Evolutionary conservation across 2,888 invertebrate genomes (phyloP), one percentile per base, ranked within the genome.

Genomic region (Ophonus ardosiacus): DNA sequence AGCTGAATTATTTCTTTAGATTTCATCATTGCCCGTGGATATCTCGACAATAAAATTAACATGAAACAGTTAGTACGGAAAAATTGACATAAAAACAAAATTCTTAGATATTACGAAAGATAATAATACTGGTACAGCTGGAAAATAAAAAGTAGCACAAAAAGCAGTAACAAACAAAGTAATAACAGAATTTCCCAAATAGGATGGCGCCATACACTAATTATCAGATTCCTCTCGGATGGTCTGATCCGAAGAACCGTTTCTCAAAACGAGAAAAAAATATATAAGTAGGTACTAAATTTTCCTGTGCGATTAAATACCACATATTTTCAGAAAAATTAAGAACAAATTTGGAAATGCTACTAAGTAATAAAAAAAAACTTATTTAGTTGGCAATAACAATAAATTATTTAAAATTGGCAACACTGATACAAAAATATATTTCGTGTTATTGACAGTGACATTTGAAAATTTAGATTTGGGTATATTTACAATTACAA

Each of bases 51-150:
- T 43, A 74, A 21, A 51, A 74, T 40, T 18, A 74, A 74, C 40
- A 43, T 18, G 71, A 43, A 74, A 74, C 71, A 74, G 71, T 74
- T 43, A 51, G 18, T 40, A 40, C 17, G 43, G 71, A 43, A 74
- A 74, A 74, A 74, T 74, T 71, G 15, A 43, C 38, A 38, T 18
- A 71, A 74, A 43, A 74, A 43, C 71, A 74, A 21, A 74, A 74
- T 74, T 74, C 71, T 43, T 43, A 18, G 17, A 43, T 43, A 74
- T 74, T 74, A 43, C 71, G 71, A 74, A 74, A 74, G 71, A 74
- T 74, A 74, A 74, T 74, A 74, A 74, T 43, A 74, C 18, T 40
- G 40, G 15, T 18, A 74, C 18, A 43, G 40, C 6, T 74, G 18
- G 17, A 74, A 71, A 38, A 31, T 38, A 38, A 68, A 18, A 71